Conservation (phyloP, 2,888 invertebrate genomes). For the Agrochola lychnidis region DNA sequence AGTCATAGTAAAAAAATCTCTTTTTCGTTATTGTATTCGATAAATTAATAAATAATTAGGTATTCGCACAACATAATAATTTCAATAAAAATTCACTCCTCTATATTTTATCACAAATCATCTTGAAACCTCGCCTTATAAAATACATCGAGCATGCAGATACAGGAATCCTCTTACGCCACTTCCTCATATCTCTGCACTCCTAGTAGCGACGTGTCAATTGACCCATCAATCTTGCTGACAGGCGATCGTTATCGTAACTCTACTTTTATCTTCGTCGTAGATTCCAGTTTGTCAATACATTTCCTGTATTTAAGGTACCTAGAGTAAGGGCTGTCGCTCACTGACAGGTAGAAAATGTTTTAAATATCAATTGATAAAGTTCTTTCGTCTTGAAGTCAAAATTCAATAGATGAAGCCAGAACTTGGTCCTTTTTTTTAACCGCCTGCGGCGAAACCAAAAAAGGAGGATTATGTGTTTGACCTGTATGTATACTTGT, state of each 20-base stretch:
- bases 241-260: slow-evolving; percentile 57
- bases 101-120: too few relatives aligned
- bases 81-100: neutral
- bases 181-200: slow-evolving; percentile 38
- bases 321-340: slow-evolving; percentile 14
- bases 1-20: neutral
- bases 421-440: too few relatives aligned
- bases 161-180: slow-evolving; percentile 1
- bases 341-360: neutral
- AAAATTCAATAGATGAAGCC: too few relatives aligned
- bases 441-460: too few relatives aligned
- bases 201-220: slow-evolving; percentile 24
- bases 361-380: neutral
- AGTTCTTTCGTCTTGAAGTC: too few relatives aligned
- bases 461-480: too few relatives aligned
- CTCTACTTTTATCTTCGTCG: slow-evolving; percentile 49
- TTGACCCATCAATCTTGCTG: slow-evolving; percentile 60
- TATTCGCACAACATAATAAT: neutral
- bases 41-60: neutral
- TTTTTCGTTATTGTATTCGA: neutral
- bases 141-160: neutral
- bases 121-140: neutral
- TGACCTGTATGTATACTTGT: too few relatives aligned
- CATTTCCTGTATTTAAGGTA: slow-evolving; percentile 37
- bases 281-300: slow-evolving; percentile 32